phyloP scores from a whole-genome alignment of 2,888 invertebrate genomes.

The Synanthedon myopaeformis region DNA sequence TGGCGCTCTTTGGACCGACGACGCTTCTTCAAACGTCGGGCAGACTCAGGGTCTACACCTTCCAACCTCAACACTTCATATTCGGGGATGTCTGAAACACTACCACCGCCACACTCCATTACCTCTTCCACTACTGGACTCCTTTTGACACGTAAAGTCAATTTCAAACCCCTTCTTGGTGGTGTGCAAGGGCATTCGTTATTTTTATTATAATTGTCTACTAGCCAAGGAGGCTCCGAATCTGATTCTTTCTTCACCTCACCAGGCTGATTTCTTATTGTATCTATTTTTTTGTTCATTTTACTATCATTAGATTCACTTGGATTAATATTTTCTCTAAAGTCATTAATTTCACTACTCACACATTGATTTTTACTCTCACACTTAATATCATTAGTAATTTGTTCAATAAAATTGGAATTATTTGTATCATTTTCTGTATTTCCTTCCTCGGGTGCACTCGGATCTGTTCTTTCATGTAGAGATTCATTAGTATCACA shows the following conservation, averaged over 20 bases:
- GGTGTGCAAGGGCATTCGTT: slow-evolving; percentile 69
- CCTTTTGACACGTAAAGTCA: slow-evolving; percentile 88
- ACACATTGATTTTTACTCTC: slow-evolving; percentile 44
- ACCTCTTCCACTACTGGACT: slow-evolving; percentile 88
- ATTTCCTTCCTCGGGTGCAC: slow-evolving; percentile 20
- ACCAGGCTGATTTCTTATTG: slow-evolving; percentile 34
- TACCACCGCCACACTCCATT: slow-evolving; percentile 71
- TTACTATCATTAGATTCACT: slow-evolving; percentile 55
- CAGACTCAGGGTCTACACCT: slow-evolving; percentile 74
- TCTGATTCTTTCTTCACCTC: slow-evolving; percentile 52
- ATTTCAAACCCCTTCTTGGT: slow-evolving; percentile 75
- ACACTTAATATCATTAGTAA: slow-evolving; percentile 31
- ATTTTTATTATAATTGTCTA: slow-evolving; percentile 56
- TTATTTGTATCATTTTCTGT: slow-evolving; percentile 24
- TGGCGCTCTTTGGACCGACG: slow-evolving; percentile 61
- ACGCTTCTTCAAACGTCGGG: slow-evolving; percentile 69
- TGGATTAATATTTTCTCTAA: slow-evolving; percentile 66
- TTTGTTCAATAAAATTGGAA: slow-evolving; percentile 36
- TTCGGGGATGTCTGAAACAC: slow-evolving; percentile 81
- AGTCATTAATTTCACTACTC: slow-evolving; percentile 60
- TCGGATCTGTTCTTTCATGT: slow-evolving; percentile 21
- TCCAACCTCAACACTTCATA: slow-evolving; percentile 88
- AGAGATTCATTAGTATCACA: slow-evolving; percentile 57
- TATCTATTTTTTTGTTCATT: slow-evolving; percentile 48
- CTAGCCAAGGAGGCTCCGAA: slow-evolving; percentile 51